These are phyloP conservation scores for Callocephalon fimbriatum DNA, from an alignment of 2,113 vertebrate genomes.

Conservation along the genomic window DNA sequence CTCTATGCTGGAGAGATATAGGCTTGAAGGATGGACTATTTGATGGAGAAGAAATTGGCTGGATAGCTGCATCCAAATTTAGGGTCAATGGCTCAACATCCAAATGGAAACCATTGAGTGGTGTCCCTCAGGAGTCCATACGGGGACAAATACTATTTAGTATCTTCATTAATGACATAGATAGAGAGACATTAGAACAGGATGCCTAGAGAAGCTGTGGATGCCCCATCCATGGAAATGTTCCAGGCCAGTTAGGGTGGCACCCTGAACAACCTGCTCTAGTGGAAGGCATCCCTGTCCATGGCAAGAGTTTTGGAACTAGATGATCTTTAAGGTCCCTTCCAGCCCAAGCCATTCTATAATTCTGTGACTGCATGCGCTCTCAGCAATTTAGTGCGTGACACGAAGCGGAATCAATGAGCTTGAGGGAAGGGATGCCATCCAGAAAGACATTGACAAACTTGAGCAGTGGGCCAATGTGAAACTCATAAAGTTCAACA, in stretches of 20 bases:
- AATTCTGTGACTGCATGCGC: not conserved
- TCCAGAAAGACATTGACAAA: not conserved
- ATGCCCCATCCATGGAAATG: not conserved
- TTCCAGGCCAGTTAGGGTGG: not conserved
- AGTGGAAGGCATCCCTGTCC: not conserved
- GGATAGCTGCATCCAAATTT: not conserved
- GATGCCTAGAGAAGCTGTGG: not conserved
- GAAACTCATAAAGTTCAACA: not conserved
- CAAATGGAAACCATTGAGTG: not conserved
- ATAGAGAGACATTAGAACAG: not conserved
- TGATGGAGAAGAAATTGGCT: not conserved
- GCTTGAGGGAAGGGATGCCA: not conserved
- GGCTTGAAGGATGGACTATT: not conserved
- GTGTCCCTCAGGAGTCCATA: fast-evolving
- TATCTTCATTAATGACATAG: not conserved
- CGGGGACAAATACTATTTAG: not conserved
- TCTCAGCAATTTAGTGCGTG: not conserved
- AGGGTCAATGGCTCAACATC: not conserved
- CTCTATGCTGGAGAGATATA: not conserved
- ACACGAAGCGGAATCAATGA: not conserved
- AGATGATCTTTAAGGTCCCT: not conserved
- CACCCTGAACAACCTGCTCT: not conserved
- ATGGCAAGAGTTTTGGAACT: not conserved
- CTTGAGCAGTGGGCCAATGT: not conserved
- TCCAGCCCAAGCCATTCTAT: not conserved